Evolutionary conservation across 2,113 vertebrate genomes (phyloP).

Genomic region (Pseudonaja textilis): DNA sequence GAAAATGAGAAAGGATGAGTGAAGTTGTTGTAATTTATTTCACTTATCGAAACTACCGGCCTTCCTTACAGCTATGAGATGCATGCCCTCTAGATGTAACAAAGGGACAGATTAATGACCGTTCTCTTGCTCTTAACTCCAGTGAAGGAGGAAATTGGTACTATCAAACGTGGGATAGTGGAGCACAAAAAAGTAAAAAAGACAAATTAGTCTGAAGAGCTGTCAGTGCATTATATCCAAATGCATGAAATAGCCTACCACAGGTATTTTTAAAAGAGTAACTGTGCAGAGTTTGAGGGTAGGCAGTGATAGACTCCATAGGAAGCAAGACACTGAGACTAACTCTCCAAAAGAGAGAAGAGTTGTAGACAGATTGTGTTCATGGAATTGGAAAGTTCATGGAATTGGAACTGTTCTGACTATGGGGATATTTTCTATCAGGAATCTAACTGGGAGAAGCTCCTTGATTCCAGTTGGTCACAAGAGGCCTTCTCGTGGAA

Average conservation of each 20-base stretch:
- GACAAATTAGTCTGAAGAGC: not conserved
- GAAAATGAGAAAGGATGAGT: not conserved
- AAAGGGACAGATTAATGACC: conserved; percentile 2
- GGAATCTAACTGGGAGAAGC: not conserved
- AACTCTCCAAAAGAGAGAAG: not conserved
- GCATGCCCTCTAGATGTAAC: not conserved
- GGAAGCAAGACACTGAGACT: not conserved
- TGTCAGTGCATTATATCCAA: not conserved
- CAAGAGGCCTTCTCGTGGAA: not conserved
- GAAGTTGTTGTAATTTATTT: conserved; percentile 18
- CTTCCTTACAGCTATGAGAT: conserved; percentile 30
- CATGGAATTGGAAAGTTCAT: not conserved
- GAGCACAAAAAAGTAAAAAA: not conserved
- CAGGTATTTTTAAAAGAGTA: not conserved
- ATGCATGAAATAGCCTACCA: not conserved
- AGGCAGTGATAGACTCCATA: not conserved
- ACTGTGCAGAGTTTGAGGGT: not conserved
- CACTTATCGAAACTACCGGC: conserved; percentile 21
- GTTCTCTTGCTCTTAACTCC: not conserved
- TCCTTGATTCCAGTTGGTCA: not conserved
- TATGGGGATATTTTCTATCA: not conserved
- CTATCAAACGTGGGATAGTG: not conserved
- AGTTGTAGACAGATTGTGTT: not conserved
- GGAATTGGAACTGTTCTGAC: not conserved
- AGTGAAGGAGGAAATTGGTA: not conserved